Percentiles rank a stretch among this genome's conserved stretches.
phyloP scores from a whole-genome alignment of 2,797 vertebrate species.

The Pangasius krempfi region DNA sequence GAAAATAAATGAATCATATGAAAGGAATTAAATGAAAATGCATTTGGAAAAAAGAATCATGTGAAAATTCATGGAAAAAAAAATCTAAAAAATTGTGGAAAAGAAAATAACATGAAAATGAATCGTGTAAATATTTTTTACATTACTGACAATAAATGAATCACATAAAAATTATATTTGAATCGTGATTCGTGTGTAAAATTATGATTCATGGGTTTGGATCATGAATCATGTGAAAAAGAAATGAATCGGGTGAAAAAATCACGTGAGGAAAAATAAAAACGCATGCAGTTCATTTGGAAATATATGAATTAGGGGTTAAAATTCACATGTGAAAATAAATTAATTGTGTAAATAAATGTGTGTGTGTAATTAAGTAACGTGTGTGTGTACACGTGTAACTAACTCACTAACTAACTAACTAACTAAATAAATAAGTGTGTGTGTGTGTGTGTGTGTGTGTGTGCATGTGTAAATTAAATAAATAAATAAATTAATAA shows the following conservation, averaged over 20 bases:
- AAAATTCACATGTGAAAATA: background rate
- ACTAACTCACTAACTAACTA: too few relatives aligned
- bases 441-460: too few relatives aligned
- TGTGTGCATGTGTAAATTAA: too few relatives aligned
- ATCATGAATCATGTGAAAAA: background rate
- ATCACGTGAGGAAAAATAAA: background rate
- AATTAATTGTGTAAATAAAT: background rate
- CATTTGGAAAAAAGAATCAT: too few relatives aligned
- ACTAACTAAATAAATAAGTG: background rate
- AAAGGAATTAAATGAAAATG: background rate
- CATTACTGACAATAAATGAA: background rate
- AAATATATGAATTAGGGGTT: too few relatives aligned
- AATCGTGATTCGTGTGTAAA: background rate
- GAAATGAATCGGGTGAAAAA: background rate
- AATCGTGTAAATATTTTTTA: too few relatives aligned
- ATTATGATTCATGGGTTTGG: background rate
- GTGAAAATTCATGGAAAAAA: background rate
- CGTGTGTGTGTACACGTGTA: background rate
- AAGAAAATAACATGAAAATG: background rate
- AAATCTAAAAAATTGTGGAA: background rate
- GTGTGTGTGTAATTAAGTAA: background rate
- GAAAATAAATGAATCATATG: background rate
- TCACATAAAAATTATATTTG: background rate
- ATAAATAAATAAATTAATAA: too few relatives aligned
- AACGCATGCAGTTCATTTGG: too few relatives aligned